Conservation (phyloP, 2,888 invertebrate genomes). For the Cosmia trapezina region DNA sequence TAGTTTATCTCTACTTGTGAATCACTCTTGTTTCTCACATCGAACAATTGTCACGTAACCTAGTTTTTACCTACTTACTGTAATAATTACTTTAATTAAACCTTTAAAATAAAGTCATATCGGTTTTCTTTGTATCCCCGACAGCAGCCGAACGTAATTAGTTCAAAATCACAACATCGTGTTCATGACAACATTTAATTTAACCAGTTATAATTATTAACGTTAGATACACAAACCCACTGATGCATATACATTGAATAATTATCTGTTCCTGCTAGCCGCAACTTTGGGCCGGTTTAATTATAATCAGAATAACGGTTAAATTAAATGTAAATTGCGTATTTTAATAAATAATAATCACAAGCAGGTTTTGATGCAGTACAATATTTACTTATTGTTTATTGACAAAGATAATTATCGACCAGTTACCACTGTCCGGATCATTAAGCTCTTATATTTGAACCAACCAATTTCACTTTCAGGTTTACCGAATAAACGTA, state of each 20-base stretch:
- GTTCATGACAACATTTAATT: not conserved
- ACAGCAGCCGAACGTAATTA: no score
- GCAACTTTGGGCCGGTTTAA: not conserved
- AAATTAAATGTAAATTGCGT: not conserved
- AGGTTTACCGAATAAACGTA: not conserved
- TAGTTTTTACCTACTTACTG: no score
- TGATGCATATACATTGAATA: conserved; percentile 16
- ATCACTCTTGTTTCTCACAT: no score
- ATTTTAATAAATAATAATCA: conserved; percentile 4
- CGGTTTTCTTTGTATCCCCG: no score
- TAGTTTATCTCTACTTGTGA: no score
- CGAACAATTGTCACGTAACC: no score
- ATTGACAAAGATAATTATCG: not conserved
- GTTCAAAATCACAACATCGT: not conserved
- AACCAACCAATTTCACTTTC: not conserved
- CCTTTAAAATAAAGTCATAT: no score
- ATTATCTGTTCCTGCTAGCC: not conserved
- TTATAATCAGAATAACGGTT: not conserved
- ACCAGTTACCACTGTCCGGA: not conserved
- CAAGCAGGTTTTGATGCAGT: not conserved
- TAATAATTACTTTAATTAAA: no score
- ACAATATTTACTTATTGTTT: not conserved
- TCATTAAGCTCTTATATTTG: not conserved
- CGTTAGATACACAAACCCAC: not conserved
- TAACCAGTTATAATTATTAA: not conserved